Base-by-base conservation (phyloP, 2,113 vertebrate species). In the Nesoenas mayeri region DNA sequence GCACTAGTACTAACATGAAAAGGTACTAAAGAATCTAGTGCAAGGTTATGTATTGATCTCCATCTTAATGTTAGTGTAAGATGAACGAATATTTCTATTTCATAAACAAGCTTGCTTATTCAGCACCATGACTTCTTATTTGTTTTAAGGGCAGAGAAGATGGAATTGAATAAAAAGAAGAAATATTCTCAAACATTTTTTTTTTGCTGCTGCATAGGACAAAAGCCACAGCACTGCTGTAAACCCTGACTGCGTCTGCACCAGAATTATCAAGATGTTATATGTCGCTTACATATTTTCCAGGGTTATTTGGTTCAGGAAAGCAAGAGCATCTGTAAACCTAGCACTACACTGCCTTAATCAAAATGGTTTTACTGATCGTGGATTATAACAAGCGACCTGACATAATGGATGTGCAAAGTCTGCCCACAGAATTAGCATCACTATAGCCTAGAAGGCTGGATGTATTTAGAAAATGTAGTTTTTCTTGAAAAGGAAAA, bases 361-460 rank as follows among this genome's bases (percentile, higher is more conserved):
- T 95, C 90, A 97, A 92, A 97, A 95, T 75, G 86, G 92, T 91
- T 97, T 93, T 95, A 96, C 83, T 93, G 91, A 93, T 77, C 9
- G 8, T 88, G 91, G 79, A 94, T 95, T 97, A 85, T 88, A 95
- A 93, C 53, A 74, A 94, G 91, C 91, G 73, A 95, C 60, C 53
- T 86, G 77, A 91, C 78, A 84, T 84, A 97, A 96, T 73, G 77
- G 92, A 88, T 86, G 71, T 79, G 84, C 79, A 95, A 97, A 91
- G 62, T 86, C 54, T 82, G 80, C 65, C 78, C 94, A 34, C 62
- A 95, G 92, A 96, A 97, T 94, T 95, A 95, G 81, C 73, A 95
- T 84, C 36, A 66, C 69, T 89, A 72, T 71, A 94, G 72, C 79
- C 75, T 91, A 56, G 77, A 82, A 48, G 50, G 85, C 91, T 31